A percentile compares a stretch with the other conserved stretches of the same genome.
Conservation (phyloP, 2,113 vertebrate genomes). For the Terrapene triunguis region DNA sequence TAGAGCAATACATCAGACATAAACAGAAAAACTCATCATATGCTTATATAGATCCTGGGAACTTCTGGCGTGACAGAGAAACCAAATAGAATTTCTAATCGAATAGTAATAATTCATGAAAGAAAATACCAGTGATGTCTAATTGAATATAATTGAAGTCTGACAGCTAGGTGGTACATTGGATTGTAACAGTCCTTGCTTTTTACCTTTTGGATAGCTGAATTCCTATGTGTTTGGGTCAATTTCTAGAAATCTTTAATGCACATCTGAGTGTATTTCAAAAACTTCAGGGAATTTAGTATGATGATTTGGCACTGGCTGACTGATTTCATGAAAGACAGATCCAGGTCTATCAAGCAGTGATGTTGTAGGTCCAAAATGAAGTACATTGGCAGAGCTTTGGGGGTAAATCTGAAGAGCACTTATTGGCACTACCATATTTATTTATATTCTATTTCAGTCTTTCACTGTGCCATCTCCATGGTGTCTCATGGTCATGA, state of each 20-base stretch:
- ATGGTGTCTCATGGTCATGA: background rate
- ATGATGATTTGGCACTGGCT: background rate
- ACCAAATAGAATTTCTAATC: background rate
- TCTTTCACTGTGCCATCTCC: background rate
- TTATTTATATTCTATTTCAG: background rate
- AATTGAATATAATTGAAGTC: background rate
- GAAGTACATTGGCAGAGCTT: background rate
- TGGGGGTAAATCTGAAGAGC: background rate
- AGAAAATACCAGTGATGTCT: background rate
- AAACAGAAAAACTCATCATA: background rate
- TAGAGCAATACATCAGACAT: background rate
- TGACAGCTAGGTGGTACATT: background rate
- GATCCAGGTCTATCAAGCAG: background rate
- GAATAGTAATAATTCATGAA: background rate
- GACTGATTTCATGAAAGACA: background rate
- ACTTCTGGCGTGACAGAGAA: background rate
- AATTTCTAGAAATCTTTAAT: background rate
- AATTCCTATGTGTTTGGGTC: background rate
- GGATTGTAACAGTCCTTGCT: background rate
- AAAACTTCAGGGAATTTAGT: conserved; percentile 1
- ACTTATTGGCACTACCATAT: background rate
- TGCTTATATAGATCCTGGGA: background rate
- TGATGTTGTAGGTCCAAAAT: background rate
- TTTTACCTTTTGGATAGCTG: background rate
- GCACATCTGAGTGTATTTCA: background rate